phyloP scores from a whole-genome alignment of 2,888 invertebrate genomes.

The Odontocolon sp. region DNA sequence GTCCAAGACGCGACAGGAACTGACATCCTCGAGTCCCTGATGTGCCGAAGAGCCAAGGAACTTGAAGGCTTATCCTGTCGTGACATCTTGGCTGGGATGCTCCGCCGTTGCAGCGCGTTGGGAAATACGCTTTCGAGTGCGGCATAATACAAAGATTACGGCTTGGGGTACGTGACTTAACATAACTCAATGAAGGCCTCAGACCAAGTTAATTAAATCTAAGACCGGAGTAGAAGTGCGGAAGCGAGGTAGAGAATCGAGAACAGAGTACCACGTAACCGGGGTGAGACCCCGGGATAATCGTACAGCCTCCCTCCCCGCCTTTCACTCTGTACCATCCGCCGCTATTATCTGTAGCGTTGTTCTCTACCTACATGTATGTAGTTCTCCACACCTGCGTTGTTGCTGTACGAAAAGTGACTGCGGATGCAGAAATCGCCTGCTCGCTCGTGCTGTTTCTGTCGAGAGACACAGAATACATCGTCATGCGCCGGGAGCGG shows the following conservation, averaged over 20 bases:
- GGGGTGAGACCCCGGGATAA: slow-evolving; percentile 15
- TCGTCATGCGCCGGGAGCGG: not conserved
- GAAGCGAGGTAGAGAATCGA: slow-evolving; percentile 12
- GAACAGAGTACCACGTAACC: slow-evolving; percentile 18
- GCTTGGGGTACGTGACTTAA: slow-evolving; percentile 71
- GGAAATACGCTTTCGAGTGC: slow-evolving; percentile 69
- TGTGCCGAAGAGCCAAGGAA: slow-evolving; percentile 44
- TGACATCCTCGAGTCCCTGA: slow-evolving; percentile 45
- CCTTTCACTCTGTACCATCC: no score
- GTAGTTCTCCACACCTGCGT: slow-evolving; percentile 10
- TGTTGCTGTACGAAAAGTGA: slow-evolving; percentile 39
- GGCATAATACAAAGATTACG: slow-evolving; percentile 74
- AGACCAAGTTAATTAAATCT: slow-evolving; percentile 74
- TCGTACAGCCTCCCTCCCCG: slow-evolving; percentile 8
- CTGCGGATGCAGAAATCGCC: slow-evolving; percentile 34
- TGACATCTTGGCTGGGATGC: slow-evolving; percentile 58
- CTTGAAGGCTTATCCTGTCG: slow-evolving; percentile 58
- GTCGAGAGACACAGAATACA: slow-evolving; percentile 19
- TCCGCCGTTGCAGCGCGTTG: not conserved
- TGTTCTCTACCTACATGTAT: slow-evolving; percentile 24
- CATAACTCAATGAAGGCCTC: slow-evolving; percentile 74
- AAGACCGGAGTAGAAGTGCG: slow-evolving; percentile 53
- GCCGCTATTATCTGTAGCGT: slow-evolving; percentile 31
- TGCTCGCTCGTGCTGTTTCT: slow-evolving; percentile 8
- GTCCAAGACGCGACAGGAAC: slow-evolving; percentile 32